phyloP scores from a whole-genome alignment of 2,113 vertebrate genomes.

The Onychostoma macrolepis region DNA sequence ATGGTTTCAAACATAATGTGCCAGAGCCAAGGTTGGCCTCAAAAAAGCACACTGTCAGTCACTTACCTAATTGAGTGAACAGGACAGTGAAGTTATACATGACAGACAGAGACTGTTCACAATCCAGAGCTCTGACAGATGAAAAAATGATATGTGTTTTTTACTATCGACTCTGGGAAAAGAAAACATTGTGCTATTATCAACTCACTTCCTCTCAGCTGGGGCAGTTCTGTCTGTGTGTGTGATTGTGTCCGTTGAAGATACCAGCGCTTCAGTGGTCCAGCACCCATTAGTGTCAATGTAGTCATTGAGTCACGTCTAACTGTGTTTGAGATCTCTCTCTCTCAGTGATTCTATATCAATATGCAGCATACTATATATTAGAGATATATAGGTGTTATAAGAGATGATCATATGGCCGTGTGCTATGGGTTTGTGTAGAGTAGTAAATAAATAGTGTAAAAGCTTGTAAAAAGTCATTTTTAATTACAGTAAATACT shows the following conservation, averaged over 20 bases:
- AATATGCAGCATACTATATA: background rate
- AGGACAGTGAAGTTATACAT: background rate
- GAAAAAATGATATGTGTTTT: conserved; percentile 28
- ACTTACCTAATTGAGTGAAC: background rate
- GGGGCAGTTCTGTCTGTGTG: conserved; percentile 23
- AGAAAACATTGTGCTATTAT: conserved; percentile 27
- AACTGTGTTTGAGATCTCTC: background rate
- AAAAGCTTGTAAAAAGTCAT: background rate
- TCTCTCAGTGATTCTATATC: background rate
- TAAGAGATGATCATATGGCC: too few species aligned
- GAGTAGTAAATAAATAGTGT: background rate
- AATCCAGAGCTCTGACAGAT: conserved; percentile 34
- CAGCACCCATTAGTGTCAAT: conserved; percentile 21
- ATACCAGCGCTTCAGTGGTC: background rate
- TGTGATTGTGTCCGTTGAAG: background rate
- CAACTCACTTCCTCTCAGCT: background rate
- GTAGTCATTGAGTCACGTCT: conserved; percentile 1
- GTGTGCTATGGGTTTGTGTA: too few species aligned
- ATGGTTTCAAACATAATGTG: background rate
- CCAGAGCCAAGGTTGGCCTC: background rate
- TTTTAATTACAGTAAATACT: background rate
- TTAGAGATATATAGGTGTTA: background rate
- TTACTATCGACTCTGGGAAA: conserved; percentile 28
- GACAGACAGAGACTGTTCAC: conserved; percentile 3
- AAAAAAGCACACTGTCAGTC: background rate